phyloP scores from a whole-genome alignment of 2,113 vertebrate genomes.

The Cinclus mexicanus region DNA sequence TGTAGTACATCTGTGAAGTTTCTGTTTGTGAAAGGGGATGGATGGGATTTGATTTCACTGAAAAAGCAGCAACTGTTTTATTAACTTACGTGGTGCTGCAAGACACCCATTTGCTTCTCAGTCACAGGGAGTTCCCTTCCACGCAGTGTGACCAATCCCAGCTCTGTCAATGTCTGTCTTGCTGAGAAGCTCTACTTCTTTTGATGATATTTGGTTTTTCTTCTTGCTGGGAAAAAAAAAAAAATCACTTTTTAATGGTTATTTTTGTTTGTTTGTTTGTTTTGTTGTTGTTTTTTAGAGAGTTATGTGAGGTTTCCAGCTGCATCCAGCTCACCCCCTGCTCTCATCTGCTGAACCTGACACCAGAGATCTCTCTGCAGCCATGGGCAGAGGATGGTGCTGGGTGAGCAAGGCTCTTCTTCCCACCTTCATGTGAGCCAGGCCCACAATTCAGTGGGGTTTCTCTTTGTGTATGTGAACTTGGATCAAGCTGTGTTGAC shows the following conservation, averaged over 20 bases:
- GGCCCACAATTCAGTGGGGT: neutral
- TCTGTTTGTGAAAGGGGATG: constrained; percentile 45
- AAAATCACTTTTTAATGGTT: neutral
- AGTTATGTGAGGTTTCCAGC: neutral
- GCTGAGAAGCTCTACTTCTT: constrained; percentile 27
- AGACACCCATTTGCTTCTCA: neutral
- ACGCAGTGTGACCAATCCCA: neutral
- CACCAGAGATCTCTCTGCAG: fast-evolving
- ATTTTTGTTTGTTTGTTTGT: neutral
- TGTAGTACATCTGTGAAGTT: constrained; percentile 51
- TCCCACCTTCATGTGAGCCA: fast-evolving
- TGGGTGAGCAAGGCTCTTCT: neutral
- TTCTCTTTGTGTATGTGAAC: neutral
- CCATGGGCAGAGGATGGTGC: fast-evolving
- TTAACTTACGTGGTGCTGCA: constrained; percentile 52
- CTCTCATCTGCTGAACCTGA: fast-evolving
- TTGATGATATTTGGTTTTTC: constrained; percentile 10
- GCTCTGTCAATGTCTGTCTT: constrained; percentile 28
- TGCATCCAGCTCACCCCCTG: neutral
- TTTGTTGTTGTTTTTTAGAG: neutral
- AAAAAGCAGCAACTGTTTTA: constrained; percentile 30
- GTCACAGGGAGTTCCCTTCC: constrained; percentile 2
- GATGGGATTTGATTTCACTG: constrained; percentile 46
- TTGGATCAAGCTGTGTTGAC: neutral
- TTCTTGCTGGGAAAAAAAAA: neutral